These are phyloP conservation scores for Melanotaenia nigrans DNA, from an alignment of 2,797 vertebrate species.

Conservation along the genomic window DNA sequence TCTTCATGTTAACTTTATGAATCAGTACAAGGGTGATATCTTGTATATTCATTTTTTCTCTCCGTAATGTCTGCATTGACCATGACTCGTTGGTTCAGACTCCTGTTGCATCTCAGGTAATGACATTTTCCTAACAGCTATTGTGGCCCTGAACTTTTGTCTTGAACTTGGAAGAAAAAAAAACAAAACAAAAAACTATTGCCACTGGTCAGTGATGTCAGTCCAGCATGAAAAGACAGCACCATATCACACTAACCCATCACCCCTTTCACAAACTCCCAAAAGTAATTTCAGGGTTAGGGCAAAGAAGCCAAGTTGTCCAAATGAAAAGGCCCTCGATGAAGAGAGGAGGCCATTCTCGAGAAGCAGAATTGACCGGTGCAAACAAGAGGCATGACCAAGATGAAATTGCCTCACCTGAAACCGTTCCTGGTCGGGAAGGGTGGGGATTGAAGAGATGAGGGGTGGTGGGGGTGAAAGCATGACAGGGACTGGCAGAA, in stretches of 20 bases:
- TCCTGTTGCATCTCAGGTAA: conserved; percentile 3
- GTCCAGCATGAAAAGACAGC: conserved; percentile 50
- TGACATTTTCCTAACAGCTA: conserved; percentile 27
- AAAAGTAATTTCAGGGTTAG: conserved; percentile 79
- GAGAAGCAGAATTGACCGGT: conserved; percentile 77
- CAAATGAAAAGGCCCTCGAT: conserved; percentile 77
- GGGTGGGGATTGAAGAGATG: conserved; percentile 45
- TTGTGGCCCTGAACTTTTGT: conserved; percentile 11
- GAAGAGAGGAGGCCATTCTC: conserved; percentile 75
- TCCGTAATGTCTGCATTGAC: background rate
- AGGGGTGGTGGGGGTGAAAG: conserved; percentile 55
- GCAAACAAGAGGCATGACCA: conserved; percentile 80
- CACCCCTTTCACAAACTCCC: conserved; percentile 66
- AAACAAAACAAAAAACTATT: conserved; percentile 40
- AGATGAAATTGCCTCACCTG: conserved; percentile 80
- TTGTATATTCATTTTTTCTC: background rate
- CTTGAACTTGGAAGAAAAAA: background rate
- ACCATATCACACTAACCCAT: conserved; percentile 55
- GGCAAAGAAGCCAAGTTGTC: conserved; percentile 76
- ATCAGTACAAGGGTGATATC: background rate
- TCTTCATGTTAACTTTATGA: background rate
- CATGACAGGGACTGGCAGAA: conserved; percentile 73
- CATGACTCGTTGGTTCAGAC: background rate
- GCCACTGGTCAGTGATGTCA: conserved; percentile 39
- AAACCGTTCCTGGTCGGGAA: conserved; percentile 63